Percentiles rank a stretch among this genome's conserved stretches.
These are phyloP conservation scores for Macrobrachium rosenbergii DNA, from an alignment of 1,140 invertebrate species.

Conservation along the genomic window DNA sequence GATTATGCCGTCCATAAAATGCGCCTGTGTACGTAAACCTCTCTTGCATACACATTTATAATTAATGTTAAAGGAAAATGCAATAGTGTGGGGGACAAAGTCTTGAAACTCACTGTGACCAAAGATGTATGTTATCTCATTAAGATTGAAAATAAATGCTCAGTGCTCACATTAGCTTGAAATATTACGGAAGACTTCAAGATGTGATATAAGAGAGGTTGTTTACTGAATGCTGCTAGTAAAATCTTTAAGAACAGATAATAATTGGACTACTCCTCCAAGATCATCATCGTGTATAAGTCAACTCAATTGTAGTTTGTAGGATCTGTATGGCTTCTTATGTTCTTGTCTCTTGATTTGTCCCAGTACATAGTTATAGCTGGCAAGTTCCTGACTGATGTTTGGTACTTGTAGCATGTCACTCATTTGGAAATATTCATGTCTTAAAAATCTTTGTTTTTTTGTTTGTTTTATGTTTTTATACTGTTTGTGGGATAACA, in stretches of 20 bases:
- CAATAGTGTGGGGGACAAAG: no score
- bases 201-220: no score
- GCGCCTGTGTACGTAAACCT: conserved; percentile 9
- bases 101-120: no score
- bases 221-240: neutral
- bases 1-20: conserved; percentile 28
- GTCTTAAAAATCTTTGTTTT: neutral
- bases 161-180: no score
- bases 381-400: conserved; percentile 34
- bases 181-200: no score
- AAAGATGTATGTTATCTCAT: no score
- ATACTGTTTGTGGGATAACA: no score
- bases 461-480: neutral
- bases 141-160: no score
- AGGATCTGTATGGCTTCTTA: conserved; percentile 41
- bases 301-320: conserved; percentile 23
- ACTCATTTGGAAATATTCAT: neutral
- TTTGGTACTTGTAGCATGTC: conserved; percentile 40
- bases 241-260: conserved; percentile 24
- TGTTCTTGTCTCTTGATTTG: conserved; percentile 43
- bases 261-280: conserved; percentile 39
- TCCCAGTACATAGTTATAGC: conserved; percentile 18
- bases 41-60: neutral
- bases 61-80: neutral
- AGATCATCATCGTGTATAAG: conserved; percentile 42